Conservation (phyloP, 2,797 vertebrate species). For the Pangasius djambal region DNA sequence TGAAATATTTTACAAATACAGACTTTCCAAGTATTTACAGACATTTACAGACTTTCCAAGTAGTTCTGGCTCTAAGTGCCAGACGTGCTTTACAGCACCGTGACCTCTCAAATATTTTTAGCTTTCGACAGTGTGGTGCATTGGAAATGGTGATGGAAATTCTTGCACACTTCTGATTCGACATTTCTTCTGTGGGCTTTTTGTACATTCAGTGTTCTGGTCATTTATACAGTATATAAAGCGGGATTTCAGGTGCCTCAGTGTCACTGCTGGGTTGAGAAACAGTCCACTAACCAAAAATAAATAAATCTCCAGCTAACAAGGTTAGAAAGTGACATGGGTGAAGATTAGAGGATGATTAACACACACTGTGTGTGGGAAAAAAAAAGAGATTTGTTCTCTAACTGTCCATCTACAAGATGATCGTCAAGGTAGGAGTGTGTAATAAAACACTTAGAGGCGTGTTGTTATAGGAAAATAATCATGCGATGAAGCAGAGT, state of each 20-base stretch:
- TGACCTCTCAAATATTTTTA: background rate
- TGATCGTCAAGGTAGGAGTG: background rate
- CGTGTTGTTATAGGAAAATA: background rate
- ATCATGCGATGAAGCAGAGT: background rate
- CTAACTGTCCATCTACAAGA: background rate
- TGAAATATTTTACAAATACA: background rate
- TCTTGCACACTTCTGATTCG: background rate
- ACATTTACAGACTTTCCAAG: background rate
- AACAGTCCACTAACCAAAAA: no score
- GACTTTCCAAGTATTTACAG: background rate
- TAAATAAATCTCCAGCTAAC: no score
- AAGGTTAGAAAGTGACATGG: background rate
- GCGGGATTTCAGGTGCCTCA: background rate
- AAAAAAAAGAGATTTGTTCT: background rate
- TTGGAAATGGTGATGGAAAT: conserved; percentile 18
- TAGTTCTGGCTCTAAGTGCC: background rate
- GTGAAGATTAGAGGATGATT: background rate
- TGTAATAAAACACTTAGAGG: background rate
- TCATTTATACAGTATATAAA: no score
- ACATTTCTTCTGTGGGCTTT: background rate
- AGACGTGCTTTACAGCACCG: background rate
- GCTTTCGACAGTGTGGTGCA: background rate
- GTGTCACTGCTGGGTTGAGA: no score
- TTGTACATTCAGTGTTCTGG: no score
- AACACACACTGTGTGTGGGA: no score